A percentile compares a stretch with the other conserved stretches of the same genome.
Conservation (phyloP, 2,113 vertebrate species). For the Sturnira hondurensis region DNA sequence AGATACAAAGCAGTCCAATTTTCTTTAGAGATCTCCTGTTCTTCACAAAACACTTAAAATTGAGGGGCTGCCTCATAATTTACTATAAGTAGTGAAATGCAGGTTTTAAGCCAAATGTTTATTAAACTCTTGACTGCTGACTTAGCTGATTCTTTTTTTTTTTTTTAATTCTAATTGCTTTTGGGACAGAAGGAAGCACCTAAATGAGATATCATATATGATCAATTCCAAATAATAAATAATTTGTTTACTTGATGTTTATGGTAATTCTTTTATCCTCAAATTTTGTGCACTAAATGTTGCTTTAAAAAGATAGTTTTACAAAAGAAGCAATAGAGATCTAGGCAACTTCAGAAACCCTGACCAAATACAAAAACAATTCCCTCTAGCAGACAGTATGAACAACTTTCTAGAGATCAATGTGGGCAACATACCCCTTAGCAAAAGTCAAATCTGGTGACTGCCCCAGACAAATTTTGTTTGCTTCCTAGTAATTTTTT, state of each 20-base stretch:
- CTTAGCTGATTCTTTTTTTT: background rate
- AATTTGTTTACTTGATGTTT: background rate
- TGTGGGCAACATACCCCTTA: background rate
- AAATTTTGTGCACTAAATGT: background rate
- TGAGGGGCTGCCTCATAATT: background rate
- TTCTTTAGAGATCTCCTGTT: background rate
- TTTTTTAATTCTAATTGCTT: background rate
- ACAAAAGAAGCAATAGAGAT: background rate
- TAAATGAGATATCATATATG: background rate
- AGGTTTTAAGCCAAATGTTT: background rate
- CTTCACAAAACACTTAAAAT: background rate
- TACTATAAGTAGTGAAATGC: background rate
- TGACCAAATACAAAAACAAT: background rate
- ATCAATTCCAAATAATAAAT: background rate
- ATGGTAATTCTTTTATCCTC: background rate
- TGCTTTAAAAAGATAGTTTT: background rate
- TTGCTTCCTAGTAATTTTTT: background rate
- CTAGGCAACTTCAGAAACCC: background rate
- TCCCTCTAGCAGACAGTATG: fast-evolving
- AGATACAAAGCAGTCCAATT: background rate
- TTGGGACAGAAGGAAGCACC: background rate
- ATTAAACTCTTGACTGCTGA: background rate
- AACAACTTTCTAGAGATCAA: background rate
- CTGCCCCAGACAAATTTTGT: background rate
- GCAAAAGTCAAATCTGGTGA: background rate